These are phyloP conservation scores for Siniperca chuatsi DNA, from an alignment of 2,113 vertebrate species.

Conservation along the genomic window DNA sequence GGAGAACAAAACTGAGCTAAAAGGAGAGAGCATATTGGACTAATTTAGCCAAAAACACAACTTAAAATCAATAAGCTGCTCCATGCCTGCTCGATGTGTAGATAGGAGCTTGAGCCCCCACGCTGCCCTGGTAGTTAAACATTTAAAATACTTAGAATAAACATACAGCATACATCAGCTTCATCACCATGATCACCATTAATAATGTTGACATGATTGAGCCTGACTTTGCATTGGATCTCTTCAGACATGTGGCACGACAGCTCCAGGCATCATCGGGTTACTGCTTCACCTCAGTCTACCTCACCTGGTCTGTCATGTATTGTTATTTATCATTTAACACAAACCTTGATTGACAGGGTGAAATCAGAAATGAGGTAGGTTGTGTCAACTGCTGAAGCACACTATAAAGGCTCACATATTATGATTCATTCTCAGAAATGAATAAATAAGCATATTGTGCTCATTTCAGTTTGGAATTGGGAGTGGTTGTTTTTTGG, in stretches of 20 bases:
- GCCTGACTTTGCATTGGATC: slow-evolving; percentile 4
- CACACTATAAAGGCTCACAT: background rate
- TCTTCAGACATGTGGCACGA: background rate
- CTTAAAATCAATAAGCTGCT: too few relatives aligned
- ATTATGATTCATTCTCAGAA: slow-evolving; percentile 4
- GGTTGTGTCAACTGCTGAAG: slow-evolving; percentile 17
- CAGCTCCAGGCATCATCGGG: slow-evolving; percentile 14
- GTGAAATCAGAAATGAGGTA: slow-evolving; percentile 12
- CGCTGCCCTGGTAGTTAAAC: background rate
- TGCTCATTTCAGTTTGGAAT: background rate
- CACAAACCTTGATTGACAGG: slow-evolving; percentile 18
- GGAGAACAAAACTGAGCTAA: too few relatives aligned
- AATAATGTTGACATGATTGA: slow-evolving; percentile 25
- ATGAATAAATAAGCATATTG: slow-evolving; percentile 20
- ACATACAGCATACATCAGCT: background rate
- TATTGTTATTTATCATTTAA: slow-evolving; percentile 25
- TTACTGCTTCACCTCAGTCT: slow-evolving; percentile 28
- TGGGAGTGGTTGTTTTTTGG: background rate
- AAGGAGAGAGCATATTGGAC: too few relatives aligned
- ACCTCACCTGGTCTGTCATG: background rate
- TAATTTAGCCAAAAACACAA: too few relatives aligned
- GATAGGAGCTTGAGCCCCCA: background rate
- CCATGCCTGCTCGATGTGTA: too few relatives aligned
- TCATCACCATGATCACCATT: background rate
- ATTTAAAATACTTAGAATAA: background rate